Evolutionary conservation across 2,113 vertebrate genomes (phyloP), one percentile per base, ranked within the genome.

Genomic region (Eulemur macaco): DNA sequence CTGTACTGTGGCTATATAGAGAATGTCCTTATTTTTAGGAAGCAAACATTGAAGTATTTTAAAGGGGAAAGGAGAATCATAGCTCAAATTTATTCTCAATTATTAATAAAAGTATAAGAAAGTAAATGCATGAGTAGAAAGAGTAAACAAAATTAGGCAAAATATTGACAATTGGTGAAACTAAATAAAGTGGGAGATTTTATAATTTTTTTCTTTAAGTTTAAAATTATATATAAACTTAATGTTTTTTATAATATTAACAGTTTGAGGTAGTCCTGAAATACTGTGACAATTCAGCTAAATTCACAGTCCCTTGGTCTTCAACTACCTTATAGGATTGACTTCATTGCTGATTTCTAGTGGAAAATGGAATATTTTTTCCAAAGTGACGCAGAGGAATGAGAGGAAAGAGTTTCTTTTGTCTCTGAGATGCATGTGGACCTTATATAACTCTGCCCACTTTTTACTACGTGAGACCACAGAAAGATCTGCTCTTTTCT

Each of bases 391-490:
- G 2, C 29, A 23, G 45, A 74, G 10, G 13, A 17, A 31, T 42
- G 20, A 23, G 45, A 74, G 10, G 13, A 17, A 31, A 37, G 20
- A 85, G 34, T 56, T 91, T 66, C 34, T 82, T 0, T 1, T 12
- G 9, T 88, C 15, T 42, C 14, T 0, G 5, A 58, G 9, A 47
- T 13, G 0, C 20, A 1, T 1, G 1, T 37, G 31, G 21, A n/a
- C 6, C 13, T 56, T 68, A 29, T 1, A 18, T 34, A 31, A n/a
- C 23, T 13, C 39, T 71, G 18, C n/a, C 29, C 5, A 2, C 2
- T 39, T 73, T 54, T 47, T 27, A 69, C 11, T 8, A 10, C 13
- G 9, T 81, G 31, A 34, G 37, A 68, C 21, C 50, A 56, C 13
- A 15, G 52, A 29, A 3, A 14, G 18, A 5, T 66, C 31, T n/a